These are phyloP conservation scores for Crotophaga sulcirostris DNA, from an alignment of 2,113 vertebrate genomes.

Conservation along the genomic window DNA sequence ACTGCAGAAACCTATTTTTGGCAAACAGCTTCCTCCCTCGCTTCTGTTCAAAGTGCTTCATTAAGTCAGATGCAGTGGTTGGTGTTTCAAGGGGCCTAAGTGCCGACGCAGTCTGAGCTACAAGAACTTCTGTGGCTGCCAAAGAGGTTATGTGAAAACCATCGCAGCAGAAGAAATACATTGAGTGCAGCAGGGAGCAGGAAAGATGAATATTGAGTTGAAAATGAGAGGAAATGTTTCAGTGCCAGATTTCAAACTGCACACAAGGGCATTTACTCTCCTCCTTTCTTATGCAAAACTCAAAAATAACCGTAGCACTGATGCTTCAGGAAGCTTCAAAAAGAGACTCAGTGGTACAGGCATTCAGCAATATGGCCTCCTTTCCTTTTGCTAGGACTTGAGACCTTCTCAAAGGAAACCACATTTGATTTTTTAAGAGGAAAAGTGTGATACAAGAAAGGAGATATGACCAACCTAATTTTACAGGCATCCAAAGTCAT, in stretches of 20 bases:
- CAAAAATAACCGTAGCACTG: background rate
- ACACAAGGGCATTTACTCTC: background rate
- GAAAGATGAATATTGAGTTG: background rate
- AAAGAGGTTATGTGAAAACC: background rate
- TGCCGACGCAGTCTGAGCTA: background rate
- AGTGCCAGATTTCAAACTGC: background rate
- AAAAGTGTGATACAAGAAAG: background rate
- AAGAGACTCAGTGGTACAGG: background rate
- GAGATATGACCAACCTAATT: background rate
- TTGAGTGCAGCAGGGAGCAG: background rate
- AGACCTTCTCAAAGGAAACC: background rate
- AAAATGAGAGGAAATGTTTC: background rate
- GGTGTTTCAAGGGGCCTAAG: background rate
- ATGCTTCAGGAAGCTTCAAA: background rate
- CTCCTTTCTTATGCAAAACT: background rate
- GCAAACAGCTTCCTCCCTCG: background rate
- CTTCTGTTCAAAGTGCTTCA: background rate
- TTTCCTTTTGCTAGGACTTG: background rate
- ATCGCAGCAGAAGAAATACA: background rate
- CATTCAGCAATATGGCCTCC: background rate
- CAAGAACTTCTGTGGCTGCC: background rate
- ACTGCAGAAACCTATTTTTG: background rate
- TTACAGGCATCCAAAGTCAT: background rate
- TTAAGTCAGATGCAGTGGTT: background rate
- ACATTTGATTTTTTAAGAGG: background rate